Evolutionary conservation across 2,888 invertebrate genomes (phyloP).

Genomic region (Dicycla oo): DNA sequence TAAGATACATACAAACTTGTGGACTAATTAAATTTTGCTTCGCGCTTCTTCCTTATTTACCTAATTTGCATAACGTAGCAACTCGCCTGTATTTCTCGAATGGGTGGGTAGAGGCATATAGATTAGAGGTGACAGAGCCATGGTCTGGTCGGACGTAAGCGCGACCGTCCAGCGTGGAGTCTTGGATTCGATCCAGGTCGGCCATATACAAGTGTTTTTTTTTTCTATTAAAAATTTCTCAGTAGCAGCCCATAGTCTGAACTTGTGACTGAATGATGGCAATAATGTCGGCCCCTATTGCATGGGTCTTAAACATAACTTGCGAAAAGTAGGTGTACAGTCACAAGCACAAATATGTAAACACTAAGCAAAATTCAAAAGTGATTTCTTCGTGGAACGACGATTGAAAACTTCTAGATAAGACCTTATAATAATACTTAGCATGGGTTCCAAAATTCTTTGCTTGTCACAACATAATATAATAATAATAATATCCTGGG

Average conservation of each 20-base stretch:
- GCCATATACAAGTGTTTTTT: background rate
- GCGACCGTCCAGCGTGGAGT: background rate
- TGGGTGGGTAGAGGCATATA: too few species aligned
- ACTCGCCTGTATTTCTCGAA: background rate
- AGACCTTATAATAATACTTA: background rate
- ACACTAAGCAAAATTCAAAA: background rate
- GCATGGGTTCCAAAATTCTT: background rate
- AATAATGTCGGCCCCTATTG: background rate
- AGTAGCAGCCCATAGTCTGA: background rate
- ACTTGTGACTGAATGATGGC: background rate
- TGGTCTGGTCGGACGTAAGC: too few species aligned
- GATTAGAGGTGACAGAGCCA: background rate
- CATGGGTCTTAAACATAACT: background rate
- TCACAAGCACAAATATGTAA: background rate
- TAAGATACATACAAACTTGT: constrained; percentile 41
- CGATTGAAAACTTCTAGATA: background rate
- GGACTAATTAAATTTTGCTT: constrained; percentile 27
- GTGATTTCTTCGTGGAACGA: background rate
- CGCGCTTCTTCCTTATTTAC: constrained; percentile 19
- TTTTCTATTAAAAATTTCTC: background rate
- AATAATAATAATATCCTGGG: too few species aligned
- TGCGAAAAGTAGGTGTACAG: background rate
- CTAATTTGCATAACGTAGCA: constrained; percentile 10
- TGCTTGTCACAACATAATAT: background rate
- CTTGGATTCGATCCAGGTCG: background rate